Conservation (phyloP, 2,888 invertebrate species). For the Pandemis cinnamomeana region DNA sequence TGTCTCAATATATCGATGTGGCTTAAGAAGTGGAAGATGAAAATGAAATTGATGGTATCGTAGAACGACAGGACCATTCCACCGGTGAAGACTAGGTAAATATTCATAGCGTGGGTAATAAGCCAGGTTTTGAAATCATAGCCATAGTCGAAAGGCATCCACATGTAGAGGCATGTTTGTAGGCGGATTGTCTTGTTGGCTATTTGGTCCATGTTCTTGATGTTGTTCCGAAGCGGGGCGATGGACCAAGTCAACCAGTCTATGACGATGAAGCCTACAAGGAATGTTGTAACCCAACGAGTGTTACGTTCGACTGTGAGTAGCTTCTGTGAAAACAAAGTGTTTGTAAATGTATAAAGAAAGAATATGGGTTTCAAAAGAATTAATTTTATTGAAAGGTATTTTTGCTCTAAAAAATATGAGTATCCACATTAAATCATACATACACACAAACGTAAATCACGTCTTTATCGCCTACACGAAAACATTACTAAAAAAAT, state of each 20-base stretch:
- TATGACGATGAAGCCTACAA: constrained; percentile 42
- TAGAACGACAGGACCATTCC: constrained; percentile 47
- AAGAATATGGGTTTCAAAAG: no score
- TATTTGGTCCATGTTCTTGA: constrained; percentile 48
- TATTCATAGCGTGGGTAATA: constrained; percentile 47
- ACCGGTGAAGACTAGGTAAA: constrained; percentile 45
- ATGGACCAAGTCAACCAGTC: constrained; percentile 49
- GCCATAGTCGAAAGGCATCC: constrained; percentile 59
- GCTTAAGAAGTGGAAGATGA: constrained; percentile 56
- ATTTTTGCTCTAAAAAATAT: no score
- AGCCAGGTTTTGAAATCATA: constrained; percentile 53
- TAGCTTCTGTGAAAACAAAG: constrained; percentile 49
- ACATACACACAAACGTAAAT: no score
- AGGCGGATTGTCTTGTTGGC: constrained; percentile 50
- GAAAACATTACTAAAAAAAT: no score
- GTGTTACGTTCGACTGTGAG: constrained; percentile 48
- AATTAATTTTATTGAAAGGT: no score
- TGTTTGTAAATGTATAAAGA: no score
- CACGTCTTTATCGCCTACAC: no score
- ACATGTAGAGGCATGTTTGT: constrained; percentile 55
- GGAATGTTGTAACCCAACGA: constrained; percentile 45
- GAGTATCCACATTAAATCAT: no score
- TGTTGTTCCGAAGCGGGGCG: constrained; percentile 50
- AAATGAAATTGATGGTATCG: constrained; percentile 52
- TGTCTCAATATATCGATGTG: constrained; percentile 57